Evolutionary conservation across 2,888 invertebrate species (phyloP).

Genomic region (Penaeus monodon): DNA sequence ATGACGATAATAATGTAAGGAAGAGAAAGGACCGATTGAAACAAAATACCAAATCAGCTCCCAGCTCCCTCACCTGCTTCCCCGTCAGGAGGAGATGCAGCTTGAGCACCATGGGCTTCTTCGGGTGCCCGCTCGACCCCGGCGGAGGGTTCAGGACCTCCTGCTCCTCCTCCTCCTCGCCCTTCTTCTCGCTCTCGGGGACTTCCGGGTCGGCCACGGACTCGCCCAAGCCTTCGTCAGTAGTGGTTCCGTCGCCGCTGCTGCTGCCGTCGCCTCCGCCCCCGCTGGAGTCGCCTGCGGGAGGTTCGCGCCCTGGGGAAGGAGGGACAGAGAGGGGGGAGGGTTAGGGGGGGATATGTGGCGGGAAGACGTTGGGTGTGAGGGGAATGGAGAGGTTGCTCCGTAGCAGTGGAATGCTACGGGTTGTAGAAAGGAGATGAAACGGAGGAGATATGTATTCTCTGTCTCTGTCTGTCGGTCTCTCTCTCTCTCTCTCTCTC

Average conservation of each 20-base stretch:
- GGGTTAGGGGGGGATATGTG: neutral
- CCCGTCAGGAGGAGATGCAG: slow-evolving; percentile 76
- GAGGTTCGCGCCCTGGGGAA: slow-evolving; percentile 7
- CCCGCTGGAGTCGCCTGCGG: neutral
- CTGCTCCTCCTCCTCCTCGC: neutral
- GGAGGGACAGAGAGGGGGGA: neutral
- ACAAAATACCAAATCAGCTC: neutral
- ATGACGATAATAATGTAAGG: too few species aligned
- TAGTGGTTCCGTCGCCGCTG: slow-evolving; percentile 8
- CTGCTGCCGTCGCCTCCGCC: neutral
- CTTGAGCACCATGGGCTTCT: slow-evolving; percentile 74
- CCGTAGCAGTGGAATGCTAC: neutral
- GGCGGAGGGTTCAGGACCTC: slow-evolving; percentile 19
- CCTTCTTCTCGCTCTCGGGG: neutral
- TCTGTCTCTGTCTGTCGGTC: too few species aligned
- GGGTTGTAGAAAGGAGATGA: too few species aligned
- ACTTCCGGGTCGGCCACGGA: slow-evolving; percentile 31
- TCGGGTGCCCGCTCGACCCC: slow-evolving; percentile 71
- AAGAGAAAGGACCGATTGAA: too few species aligned
- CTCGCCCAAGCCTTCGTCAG: slow-evolving; percentile 52
- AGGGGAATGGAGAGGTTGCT: too few species aligned
- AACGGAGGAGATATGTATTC: too few species aligned
- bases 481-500: too few species aligned
- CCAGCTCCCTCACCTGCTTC: slow-evolving; percentile 75
- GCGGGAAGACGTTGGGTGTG: neutral